These are phyloP conservation scores for Sphaerodactylus townsendi DNA, from an alignment of 2,113 vertebrate species.

Conservation along the genomic window DNA sequence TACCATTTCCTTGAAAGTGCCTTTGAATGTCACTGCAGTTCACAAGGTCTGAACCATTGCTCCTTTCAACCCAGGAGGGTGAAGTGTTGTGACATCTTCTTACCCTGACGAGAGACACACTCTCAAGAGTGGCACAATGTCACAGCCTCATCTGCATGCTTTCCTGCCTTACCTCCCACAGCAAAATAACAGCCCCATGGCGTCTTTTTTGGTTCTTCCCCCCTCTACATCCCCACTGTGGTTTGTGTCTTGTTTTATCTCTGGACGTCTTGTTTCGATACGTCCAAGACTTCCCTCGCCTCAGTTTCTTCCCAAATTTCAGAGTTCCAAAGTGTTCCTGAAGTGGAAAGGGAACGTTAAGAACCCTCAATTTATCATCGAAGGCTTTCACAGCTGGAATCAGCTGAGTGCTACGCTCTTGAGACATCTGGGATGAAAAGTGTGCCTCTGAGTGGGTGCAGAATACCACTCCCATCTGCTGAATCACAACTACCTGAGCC, in stretches of 20 bases:
- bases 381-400: too few relatives aligned
- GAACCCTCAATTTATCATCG: too few relatives aligned
- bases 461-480: too few relatives aligned
- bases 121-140: neutral
- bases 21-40: neutral
- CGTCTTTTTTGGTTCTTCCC: neutral
- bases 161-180: neutral
- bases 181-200: neutral
- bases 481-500: too few relatives aligned
- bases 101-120: neutral
- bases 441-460: too few relatives aligned
- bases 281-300: too few relatives aligned
- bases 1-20: neutral
- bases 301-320: too few relatives aligned
- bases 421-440: too few relatives aligned
- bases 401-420: too few relatives aligned
- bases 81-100: conserved; percentile 6
- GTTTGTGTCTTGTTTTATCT: neutral
- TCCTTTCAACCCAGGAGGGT: conserved; percentile 3
- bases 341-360: too few relatives aligned
- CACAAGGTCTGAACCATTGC: neutral
- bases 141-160: neutral
- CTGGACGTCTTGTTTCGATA: too few relatives aligned
- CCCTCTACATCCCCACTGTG: neutral
- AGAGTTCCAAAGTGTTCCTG: too few relatives aligned